Evolutionary conservation across 2,888 invertebrate species (phyloP), one percentile per base, ranked within the genome.

Genomic region (Malthinus seriepunctatus): DNA sequence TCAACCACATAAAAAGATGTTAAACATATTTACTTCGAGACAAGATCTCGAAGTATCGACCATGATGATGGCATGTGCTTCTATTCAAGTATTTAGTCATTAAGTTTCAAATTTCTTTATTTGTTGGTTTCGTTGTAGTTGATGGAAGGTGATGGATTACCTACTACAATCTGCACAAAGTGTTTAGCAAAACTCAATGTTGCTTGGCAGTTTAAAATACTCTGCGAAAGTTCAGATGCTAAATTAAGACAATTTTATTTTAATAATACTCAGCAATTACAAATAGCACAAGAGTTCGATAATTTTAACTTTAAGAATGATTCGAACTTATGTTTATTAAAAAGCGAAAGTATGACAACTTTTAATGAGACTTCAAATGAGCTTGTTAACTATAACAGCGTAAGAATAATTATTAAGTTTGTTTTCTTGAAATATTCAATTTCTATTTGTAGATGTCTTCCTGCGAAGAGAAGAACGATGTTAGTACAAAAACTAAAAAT

Each of bases 41-140:
- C 66, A 69, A 38, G 45, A 35, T 4, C 49, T 31, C 11, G 65
- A 69, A 60, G 47, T 73, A 50, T 67, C 65, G 32, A 63, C 53
- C 39, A 72, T 72, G 71, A 71, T 73, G 8, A 72, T 72, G 72
- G 69, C 71, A 35, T 73, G 73, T 65, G 68, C 72, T 38, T 65
- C 71, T 45, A 69, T 73, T n/a, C 71, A 73, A 67, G 73, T 73
- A 68, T 58, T 32, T 12, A 32, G 1, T 2, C 8, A 35, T n/a
- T 5, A 23, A 48, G 33, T 8, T 51, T 12, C 8, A 31, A 47
- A 48, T 47, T 10, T 34, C n/a, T 34, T 9, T 34, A 34, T 34
- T 34, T 9, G 35, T 10, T 10, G 3, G 35, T 2, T 34, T 34
- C 42, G 23, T 63, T 67, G 32, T 51, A 73, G 73, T 60, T 73